phyloP scores from a whole-genome alignment of 2,888 invertebrate species.

The Acrobeloides nanus region DNA sequence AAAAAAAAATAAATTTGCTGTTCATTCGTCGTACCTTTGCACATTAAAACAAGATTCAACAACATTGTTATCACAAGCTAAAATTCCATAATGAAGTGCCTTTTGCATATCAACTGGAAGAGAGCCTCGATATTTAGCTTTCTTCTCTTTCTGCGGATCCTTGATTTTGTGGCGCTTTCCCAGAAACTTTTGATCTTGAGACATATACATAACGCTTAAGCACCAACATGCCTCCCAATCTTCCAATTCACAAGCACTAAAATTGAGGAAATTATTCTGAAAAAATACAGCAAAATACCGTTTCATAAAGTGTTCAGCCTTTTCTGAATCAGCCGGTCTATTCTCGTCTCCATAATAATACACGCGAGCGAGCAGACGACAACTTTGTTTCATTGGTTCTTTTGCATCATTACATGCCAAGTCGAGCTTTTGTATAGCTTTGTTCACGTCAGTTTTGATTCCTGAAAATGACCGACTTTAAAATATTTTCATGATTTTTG shows the following conservation, averaged over 20 bases:
- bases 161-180: too few relatives aligned
- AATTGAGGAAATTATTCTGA: conserved; percentile 72
- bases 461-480: too few relatives aligned
- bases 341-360: conserved; percentile 44
- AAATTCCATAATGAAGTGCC: conserved; percentile 70
- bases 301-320: conserved; percentile 44
- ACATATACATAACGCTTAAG: conserved; percentile 47
- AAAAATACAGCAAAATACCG: conserved; percentile 28
- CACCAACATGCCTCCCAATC: conserved; percentile 50
- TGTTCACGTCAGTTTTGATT: too few relatives aligned
- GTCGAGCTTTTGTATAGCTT: too few relatives aligned
- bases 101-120: conserved; percentile 59
- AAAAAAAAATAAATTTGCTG: too few relatives aligned
- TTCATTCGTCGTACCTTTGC: conserved; percentile 58
- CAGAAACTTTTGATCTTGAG: too few relatives aligned
- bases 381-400: too few relatives aligned
- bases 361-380: conserved; percentile 37
- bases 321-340: conserved; percentile 32
- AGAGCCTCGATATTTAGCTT: too few relatives aligned
- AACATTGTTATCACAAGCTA: conserved; percentile 76
- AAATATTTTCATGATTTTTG: too few relatives aligned
- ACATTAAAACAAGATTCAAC: conserved; percentile 82
- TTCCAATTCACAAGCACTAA: conserved; percentile 70
- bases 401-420: too few relatives aligned
- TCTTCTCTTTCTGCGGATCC: too few relatives aligned